These are phyloP conservation scores for Flexamia atlantica DNA, from an alignment of 2,888 invertebrate species.

Conservation along the genomic window DNA sequence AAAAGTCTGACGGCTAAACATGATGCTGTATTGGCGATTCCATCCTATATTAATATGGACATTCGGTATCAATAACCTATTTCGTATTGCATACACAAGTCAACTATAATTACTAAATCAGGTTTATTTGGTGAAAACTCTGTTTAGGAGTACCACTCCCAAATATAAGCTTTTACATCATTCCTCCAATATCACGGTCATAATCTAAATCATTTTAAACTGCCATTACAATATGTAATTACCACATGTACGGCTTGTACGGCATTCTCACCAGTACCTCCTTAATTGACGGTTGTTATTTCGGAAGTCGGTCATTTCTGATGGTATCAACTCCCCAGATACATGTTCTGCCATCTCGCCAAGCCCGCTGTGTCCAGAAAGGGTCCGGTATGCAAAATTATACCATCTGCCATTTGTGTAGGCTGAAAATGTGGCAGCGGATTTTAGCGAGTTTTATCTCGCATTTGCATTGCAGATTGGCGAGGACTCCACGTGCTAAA, in stretches of 20 bases:
- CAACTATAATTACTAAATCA: too few species aligned
- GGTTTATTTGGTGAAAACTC: too few species aligned
- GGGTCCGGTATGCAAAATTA: conserved; percentile 2
- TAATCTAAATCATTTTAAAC: conserved; percentile 41
- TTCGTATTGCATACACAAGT: too few species aligned
- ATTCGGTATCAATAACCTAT: too few species aligned
- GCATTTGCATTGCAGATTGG: background rate
- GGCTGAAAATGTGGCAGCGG: background rate
- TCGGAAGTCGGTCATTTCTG: conserved; percentile 28
- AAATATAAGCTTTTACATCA: background rate
- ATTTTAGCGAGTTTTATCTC: background rate
- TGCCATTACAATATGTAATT: conserved; percentile 7
- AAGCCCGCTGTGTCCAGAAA: background rate
- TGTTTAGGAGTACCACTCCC: too few species aligned
- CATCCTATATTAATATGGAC: too few species aligned
- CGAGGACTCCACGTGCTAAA: background rate
- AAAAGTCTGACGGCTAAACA: too few species aligned
- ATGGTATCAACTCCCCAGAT: background rate
- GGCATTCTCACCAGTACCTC: conserved; percentile 7
- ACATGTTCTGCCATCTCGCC: conserved; percentile 8
- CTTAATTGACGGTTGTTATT: conserved; percentile 32
- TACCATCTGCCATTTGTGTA: conserved; percentile 9
- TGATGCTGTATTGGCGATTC: too few species aligned
- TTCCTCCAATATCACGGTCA: background rate
- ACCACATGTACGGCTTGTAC: conserved; percentile 29